Percentiles rank a stretch among this genome's conserved stretches.
Conservation (phyloP, 1,140 invertebrate genomes). For the Philaenus spumarius region DNA sequence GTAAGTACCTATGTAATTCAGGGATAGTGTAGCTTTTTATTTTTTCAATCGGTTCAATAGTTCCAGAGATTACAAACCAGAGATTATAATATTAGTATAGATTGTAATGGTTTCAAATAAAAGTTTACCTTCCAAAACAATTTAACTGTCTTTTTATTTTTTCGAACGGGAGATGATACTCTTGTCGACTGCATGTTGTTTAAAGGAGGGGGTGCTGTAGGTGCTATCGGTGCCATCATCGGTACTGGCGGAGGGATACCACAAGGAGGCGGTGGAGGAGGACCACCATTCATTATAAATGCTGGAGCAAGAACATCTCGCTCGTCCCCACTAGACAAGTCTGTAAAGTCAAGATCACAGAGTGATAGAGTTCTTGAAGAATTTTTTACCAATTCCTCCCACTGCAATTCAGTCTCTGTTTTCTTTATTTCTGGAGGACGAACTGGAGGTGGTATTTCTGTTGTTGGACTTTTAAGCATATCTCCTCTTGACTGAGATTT, state of each 20-base stretch:
- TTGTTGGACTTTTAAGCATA: constrained; percentile 57
- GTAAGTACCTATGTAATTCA: too few relatives aligned
- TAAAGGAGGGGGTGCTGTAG: constrained; percentile 41
- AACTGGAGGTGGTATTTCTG: constrained; percentile 47
- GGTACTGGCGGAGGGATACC: constrained; percentile 33
- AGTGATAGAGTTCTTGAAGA: constrained; percentile 78
- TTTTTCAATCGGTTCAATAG: too few relatives aligned
- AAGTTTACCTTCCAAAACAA: constrained; percentile 79
- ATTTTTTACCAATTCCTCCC: constrained; percentile 83
- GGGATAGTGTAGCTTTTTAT: too few relatives aligned
- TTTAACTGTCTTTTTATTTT: constrained; percentile 97
- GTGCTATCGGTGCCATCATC: constrained; percentile 37
- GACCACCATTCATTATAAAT: constrained; percentile 52
- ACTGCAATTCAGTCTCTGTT: constrained; percentile 89
- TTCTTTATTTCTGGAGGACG: constrained; percentile 64
- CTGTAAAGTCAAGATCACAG: constrained; percentile 95
- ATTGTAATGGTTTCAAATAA: not conserved
- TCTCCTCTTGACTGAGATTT: constrained; percentile 43
- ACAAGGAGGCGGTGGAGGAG: constrained; percentile 63
- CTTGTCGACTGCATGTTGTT: constrained; percentile 38
- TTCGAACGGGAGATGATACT: constrained; percentile 49
- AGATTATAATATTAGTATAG: too few relatives aligned
- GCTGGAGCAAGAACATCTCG: constrained; percentile 55
- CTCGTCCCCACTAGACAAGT: constrained; percentile 76
- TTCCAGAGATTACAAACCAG: too few relatives aligned